A percentile compares a stretch with the other conserved stretches of the same genome.
phyloP scores from a whole-genome alignment of 35 echinoderm and acorn worm genomes.

The Holothuria glaberrima region DNA sequence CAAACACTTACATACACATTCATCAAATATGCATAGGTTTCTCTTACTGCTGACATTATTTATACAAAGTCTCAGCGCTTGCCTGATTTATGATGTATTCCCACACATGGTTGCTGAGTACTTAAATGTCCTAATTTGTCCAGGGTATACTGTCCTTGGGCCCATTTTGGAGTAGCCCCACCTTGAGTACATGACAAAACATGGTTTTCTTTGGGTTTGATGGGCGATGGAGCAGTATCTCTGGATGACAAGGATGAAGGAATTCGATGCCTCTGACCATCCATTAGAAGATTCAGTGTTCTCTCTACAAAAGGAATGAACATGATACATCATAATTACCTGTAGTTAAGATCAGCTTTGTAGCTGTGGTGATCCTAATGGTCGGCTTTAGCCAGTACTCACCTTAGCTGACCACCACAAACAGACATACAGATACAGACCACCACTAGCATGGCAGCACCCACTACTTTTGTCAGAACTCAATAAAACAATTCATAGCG shows the following conservation, averaged over 20 bases:
- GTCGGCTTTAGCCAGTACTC: no score
- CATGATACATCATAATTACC: background rate
- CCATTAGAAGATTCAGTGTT: conserved; percentile 14
- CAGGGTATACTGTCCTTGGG: conserved; percentile 25
- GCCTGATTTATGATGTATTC: background rate
- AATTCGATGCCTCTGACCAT: background rate
- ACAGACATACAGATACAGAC: no score
- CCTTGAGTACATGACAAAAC: background rate
- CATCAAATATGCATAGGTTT: background rate
- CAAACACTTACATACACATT: no score
- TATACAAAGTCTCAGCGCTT: background rate
- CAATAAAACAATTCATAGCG: no score
- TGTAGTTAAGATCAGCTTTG: no score
- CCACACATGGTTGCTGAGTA: conserved; percentile 33
- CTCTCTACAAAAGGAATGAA: background rate
- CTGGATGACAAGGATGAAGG: conserved; percentile 3
- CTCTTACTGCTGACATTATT: background rate
- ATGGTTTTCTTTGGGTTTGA: background rate
- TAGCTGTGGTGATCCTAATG: no score
- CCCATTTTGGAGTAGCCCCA: conserved; percentile 4
- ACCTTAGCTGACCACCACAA: no score
- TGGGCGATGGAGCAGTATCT: conserved; percentile 40
- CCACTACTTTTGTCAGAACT: no score
- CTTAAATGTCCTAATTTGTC: conserved; percentile 29
- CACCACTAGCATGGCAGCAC: no score